Evolutionary conservation across 2,888 invertebrate species (phyloP).

Genomic region (Lomographa bimaculata): DNA sequence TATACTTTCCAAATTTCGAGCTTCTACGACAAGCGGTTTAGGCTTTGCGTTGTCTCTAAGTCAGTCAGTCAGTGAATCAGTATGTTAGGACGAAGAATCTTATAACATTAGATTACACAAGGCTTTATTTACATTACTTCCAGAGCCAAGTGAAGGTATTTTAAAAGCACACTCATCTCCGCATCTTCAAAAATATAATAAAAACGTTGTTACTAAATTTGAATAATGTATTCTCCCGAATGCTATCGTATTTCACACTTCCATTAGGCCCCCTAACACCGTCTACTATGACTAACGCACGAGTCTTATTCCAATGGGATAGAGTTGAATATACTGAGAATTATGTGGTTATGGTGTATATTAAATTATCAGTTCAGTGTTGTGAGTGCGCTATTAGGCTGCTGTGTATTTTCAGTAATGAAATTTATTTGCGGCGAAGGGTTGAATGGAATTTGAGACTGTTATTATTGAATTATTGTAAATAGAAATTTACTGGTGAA

Average conservation of each 20-base stretch:
- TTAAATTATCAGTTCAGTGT: slow-evolving; percentile 53
- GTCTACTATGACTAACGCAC: slow-evolving; percentile 35
- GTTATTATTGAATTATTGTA: slow-evolving; percentile 23
- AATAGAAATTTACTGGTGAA: slow-evolving; percentile 7
- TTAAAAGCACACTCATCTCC: slow-evolving; percentile 33
- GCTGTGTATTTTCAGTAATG: slow-evolving; percentile 49
- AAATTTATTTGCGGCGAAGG: slow-evolving; percentile 48
- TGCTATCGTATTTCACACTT: slow-evolving; percentile 71
- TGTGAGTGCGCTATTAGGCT: slow-evolving; percentile 45
- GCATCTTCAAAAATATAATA: slow-evolving; percentile 46
- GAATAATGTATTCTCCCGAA: slow-evolving; percentile 67
- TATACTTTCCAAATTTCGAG: too few relatives aligned
- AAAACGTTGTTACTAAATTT: slow-evolving; percentile 63
- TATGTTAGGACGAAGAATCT: too few relatives aligned
- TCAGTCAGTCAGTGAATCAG: too few relatives aligned
- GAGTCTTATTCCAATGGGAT: slow-evolving; percentile 15
- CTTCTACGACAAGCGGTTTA: too few relatives aligned
- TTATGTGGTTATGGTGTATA: slow-evolving; percentile 35
- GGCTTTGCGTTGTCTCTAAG: too few relatives aligned
- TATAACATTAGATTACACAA: too few relatives aligned
- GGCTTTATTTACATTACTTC: too few relatives aligned
- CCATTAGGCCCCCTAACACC: slow-evolving; percentile 58
- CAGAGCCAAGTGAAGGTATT: not conserved
- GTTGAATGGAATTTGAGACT: slow-evolving; percentile 24
- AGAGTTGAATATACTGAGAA: slow-evolving; percentile 31